A percentile compares a stretch with the other conserved stretches of the same genome.
These are phyloP conservation scores for Ctenopoma kingsleyae DNA, from an alignment of 2,797 vertebrate genomes.

Conservation along the genomic window DNA sequence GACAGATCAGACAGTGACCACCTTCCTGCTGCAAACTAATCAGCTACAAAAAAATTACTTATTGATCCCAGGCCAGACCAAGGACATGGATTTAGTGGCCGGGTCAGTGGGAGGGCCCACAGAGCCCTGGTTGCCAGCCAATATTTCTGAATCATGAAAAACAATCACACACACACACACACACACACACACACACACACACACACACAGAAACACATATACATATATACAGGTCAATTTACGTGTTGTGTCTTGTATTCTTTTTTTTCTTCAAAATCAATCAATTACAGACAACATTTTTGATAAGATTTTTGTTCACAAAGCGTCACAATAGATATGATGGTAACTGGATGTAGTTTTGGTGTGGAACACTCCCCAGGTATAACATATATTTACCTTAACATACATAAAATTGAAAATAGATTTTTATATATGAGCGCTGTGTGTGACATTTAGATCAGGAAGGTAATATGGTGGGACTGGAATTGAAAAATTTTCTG, in stretches of 20 bases:
- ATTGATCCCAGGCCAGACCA: slow-evolving; percentile 91
- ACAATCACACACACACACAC: slow-evolving; percentile 20
- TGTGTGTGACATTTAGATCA: slow-evolving; percentile 70
- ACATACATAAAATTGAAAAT: slow-evolving; percentile 74
- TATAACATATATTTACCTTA: slow-evolving; percentile 41
- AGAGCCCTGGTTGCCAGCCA: slow-evolving; percentile 57
- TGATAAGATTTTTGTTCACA: slow-evolving; percentile 61
- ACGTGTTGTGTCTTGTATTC: slow-evolving; percentile 13
- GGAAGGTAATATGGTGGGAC: slow-evolving; percentile 64
- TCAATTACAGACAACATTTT: slow-evolving; percentile 66
- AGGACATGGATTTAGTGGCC: slow-evolving; percentile 86
- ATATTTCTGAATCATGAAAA: slow-evolving; percentile 58
- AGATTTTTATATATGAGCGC: slow-evolving; percentile 66
- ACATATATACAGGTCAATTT: slow-evolving; percentile 20
- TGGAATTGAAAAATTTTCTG: slow-evolving; percentile 66
- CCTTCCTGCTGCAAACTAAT: slow-evolving; percentile 95
- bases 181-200: slow-evolving; percentile 7
- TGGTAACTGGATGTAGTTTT: slow-evolving; percentile 37
- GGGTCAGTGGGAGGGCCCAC: slow-evolving; percentile 85
- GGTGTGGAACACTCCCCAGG: slow-evolving; percentile 38
- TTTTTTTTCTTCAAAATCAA: slow-evolving; percentile 60
- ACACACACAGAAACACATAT: slow-evolving; percentile 19
- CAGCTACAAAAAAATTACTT: slow-evolving; percentile 99
- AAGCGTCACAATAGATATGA: slow-evolving; percentile 46
- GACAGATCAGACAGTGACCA: slow-evolving; percentile 90